A percentile compares a stretch with the other conserved stretches of the same genome.
phyloP scores from a whole-genome alignment of 2,888 invertebrate genomes.

The Cataglyphis livida region DNA sequence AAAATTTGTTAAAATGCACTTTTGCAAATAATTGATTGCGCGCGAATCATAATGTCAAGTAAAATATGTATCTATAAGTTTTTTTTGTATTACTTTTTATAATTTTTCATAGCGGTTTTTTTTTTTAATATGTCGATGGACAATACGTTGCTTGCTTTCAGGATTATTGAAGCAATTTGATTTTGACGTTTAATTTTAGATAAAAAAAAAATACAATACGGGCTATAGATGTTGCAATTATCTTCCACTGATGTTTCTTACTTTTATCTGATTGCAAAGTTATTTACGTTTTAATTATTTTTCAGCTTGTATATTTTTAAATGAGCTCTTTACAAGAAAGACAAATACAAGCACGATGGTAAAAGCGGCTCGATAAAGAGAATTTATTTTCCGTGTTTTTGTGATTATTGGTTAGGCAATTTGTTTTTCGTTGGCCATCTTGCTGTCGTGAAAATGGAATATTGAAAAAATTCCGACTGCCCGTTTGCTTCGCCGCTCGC shows the following conservation, averaged over 20 bases:
- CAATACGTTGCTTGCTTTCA: background rate
- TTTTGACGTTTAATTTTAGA: background rate
- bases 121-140: background rate
- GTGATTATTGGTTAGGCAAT: conserved; percentile 46
- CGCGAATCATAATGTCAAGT: background rate
- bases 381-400: conserved; percentile 27
- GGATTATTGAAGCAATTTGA: conserved; percentile 10
- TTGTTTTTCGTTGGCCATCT: conserved; percentile 54
- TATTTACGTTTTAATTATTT: background rate
- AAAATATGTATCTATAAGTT: background rate
- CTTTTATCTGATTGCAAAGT: background rate
- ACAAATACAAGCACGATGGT: background rate
- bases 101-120: background rate
- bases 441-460: conserved; percentile 44
- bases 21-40: background rate
- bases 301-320: background rate
- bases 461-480: conserved; percentile 50
- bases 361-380: conserved; percentile 13
- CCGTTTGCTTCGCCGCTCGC: conserved; percentile 52
- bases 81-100: background rate
- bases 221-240: background rate
- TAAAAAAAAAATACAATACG: background rate
- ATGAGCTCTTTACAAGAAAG: background rate
- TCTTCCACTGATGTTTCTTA: background rate
- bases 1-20: background rate